Base-by-base conservation (phyloP, 2,113 vertebrate genomes). In the Corythornis vintsioides region DNA sequence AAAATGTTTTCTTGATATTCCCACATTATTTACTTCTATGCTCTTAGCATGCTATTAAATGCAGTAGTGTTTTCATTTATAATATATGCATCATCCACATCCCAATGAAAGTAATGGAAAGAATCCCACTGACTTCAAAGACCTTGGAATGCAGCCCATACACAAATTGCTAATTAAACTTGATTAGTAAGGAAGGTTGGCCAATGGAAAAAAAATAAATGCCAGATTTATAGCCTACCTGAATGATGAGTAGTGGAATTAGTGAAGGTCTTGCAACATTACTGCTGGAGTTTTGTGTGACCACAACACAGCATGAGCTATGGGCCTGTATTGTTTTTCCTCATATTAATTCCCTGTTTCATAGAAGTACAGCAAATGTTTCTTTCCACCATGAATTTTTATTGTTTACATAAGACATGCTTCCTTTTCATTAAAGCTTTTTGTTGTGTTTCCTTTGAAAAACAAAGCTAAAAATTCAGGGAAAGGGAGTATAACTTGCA, bases 371-470 rank as follows among this genome's bases (percentile, higher is more conserved):
- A 19, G 61, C 50, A 61, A 83, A 75, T 31, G 24, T 90, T 95
- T 81, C 59, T 91, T 90, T 93, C 69, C 82, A 71, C 45, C 21
- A 16, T 74, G 13, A 53, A 7, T 81, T 92, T 92, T 89, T 89
- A 56, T 56, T 90, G 56, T 75, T 96, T 93, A n/a, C 48, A 26
- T 53, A 83, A 67, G 48, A 40, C 40, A 65, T 31, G 50, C 52
- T 92, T 96, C 85, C 75, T 85, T 92, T 88, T 88, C 85, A 45
- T 89, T 81, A 86, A 81, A 72, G 60, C 48, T 89, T 92, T 92
- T 77, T 73, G 64, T 78, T 75, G 40, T 35, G 35, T 88, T 96
- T 96, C 92, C 94, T 94, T 93, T 89, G 84, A 89, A 95, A 95
- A 93, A 88, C 89, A 94, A 60, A 71, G 21, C 63, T n/a, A 64